Evolutionary conservation across 2,888 invertebrate species (phyloP).

Genomic region (Oegoconia quadripuncta): DNA sequence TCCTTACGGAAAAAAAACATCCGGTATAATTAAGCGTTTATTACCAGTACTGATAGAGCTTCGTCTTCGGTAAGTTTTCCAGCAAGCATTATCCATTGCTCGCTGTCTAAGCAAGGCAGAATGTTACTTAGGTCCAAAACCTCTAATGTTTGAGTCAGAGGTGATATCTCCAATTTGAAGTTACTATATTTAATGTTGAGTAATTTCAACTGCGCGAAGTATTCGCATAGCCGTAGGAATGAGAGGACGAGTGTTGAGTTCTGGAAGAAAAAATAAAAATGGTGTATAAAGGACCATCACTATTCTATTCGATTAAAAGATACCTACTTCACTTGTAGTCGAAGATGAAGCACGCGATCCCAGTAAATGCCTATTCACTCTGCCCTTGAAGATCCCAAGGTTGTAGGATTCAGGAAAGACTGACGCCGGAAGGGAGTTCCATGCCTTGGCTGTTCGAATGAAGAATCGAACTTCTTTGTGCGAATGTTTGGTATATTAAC

Average conservation of each 20-base stretch:
- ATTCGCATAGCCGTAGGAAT: slow-evolving; percentile 53
- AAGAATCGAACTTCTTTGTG: no score
- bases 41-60: slow-evolving; percentile 48
- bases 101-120: slow-evolving; percentile 48
- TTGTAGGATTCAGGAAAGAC: no score
- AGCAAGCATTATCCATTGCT: slow-evolving; percentile 51
- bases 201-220: slow-evolving; percentile 55
- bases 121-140: slow-evolving; percentile 47
- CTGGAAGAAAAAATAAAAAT: slow-evolving; percentile 40
- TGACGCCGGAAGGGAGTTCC: no score
- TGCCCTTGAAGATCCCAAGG: no score
- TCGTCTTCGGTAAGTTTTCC: slow-evolving; percentile 38
- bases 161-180: slow-evolving; percentile 38
- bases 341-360: no score
- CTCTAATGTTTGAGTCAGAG: slow-evolving; percentile 23
- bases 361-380: no score
- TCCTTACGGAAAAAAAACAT: no score
- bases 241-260: slow-evolving; percentile 41
- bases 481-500: no score
- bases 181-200: slow-evolving; percentile 63
- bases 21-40: no score
- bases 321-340: no score
- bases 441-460: no score
- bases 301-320: background rate
- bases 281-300: background rate